A percentile compares a stretch with the other conserved stretches of the same genome.
Conservation (phyloP, 2,797 vertebrate genomes). For the Paratrypauchen microcephalus region DNA sequence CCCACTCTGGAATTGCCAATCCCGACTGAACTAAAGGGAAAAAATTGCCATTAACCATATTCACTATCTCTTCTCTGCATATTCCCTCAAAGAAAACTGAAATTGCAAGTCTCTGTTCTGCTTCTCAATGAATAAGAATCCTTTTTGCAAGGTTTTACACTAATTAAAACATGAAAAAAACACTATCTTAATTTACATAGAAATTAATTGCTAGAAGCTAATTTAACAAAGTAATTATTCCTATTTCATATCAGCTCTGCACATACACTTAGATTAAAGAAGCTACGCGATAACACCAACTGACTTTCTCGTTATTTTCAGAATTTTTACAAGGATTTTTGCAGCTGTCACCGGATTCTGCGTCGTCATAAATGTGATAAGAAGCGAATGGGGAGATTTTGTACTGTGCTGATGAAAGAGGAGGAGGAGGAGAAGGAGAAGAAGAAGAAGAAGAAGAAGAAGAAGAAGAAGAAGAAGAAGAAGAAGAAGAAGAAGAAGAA, state of each 20-base stretch:
- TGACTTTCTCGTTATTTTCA: neutral
- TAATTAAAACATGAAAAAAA: slow-evolving; percentile 2
- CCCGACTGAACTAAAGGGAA: too few relatives aligned
- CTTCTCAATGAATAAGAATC: neutral
- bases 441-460: too few relatives aligned
- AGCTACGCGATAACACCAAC: neutral
- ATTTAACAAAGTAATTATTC: slow-evolving; percentile 1
- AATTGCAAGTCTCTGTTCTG: neutral
- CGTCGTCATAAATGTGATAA: neutral
- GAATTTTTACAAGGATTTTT: neutral
- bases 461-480: too few relatives aligned
- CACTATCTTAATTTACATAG: neutral
- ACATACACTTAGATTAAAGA: neutral
- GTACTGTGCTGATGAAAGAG: too few relatives aligned
- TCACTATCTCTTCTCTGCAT: too few relatives aligned
- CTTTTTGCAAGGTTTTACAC: neutral
- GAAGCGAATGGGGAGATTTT: neutral
- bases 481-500: too few relatives aligned
- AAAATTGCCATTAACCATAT: too few relatives aligned
- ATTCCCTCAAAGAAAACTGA: neutral
- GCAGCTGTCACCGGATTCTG: neutral
- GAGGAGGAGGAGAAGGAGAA: too few relatives aligned
- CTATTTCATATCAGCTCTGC: neutral
- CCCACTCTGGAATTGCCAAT: too few relatives aligned
- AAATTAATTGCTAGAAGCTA: neutral